Conservation (phyloP, 2,888 invertebrate species). For the Conus canariensis region DNA sequence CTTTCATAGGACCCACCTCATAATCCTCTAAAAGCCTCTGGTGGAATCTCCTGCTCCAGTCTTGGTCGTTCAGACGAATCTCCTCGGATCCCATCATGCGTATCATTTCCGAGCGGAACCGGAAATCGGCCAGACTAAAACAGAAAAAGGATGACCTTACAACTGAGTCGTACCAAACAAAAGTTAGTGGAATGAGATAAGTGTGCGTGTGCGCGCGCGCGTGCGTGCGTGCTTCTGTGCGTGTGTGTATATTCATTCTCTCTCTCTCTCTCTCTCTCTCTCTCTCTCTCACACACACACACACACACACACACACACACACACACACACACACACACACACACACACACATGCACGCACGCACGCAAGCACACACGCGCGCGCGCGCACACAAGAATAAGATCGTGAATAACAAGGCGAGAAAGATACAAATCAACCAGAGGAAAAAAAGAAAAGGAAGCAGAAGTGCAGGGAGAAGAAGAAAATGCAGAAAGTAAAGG, state of each 20-base stretch:
- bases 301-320: no score
- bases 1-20: not conserved
- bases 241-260: not conserved
- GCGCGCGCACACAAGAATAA: not conserved
- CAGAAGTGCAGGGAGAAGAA: not conserved
- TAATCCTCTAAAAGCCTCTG: constrained; percentile 5
- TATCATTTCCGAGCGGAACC: constrained; percentile 36
- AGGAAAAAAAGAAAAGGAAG: not conserved
- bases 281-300: no score
- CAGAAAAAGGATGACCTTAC: not conserved
- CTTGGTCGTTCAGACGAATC: constrained; percentile 30
- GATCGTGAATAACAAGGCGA: not conserved
- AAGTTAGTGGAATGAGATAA: no score
- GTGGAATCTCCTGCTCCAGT: constrained; percentile 19
- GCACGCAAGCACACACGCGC: no score
- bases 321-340: no score
- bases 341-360: no score
- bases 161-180: not conserved
- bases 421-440: not conserved
- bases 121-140: constrained; percentile 31
- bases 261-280: no score
- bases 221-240: not conserved
- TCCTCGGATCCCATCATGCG: constrained; percentile 33
- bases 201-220: not conserved
- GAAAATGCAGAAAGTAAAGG: not conserved